phyloP scores from a whole-genome alignment of 2,888 invertebrate genomes.

The Callimorpha dominula region DNA sequence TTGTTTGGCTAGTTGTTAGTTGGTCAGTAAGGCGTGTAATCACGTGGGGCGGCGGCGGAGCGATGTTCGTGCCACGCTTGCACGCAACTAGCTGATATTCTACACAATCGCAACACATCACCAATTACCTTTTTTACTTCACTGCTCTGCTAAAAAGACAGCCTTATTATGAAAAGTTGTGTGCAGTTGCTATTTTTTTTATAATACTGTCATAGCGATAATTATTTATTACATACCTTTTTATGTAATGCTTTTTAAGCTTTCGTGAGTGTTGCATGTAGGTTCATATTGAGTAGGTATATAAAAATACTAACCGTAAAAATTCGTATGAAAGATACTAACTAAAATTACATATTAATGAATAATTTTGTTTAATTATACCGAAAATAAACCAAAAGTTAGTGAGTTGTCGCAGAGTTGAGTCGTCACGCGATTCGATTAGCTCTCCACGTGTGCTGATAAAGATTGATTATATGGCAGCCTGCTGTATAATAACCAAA shows the following conservation, averaged over 20 bases:
- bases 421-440: slow-evolving; percentile 62
- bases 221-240: not conserved
- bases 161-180: not conserved
- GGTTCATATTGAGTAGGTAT: no score
- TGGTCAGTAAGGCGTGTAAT: slow-evolving; percentile 77
- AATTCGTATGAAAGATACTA: not conserved
- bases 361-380: not conserved
- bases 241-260: not conserved
- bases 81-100: slow-evolving; percentile 65
- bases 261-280: no score
- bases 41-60: slow-evolving; percentile 68
- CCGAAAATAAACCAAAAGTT: slow-evolving; percentile 27
- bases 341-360: not conserved
- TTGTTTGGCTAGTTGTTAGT: slow-evolving; percentile 71
- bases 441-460: slow-evolving; percentile 71
- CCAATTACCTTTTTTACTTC: slow-evolving; percentile 41
- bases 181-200: not conserved
- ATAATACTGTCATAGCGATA: slow-evolving; percentile 1
- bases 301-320: no score
- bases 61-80: slow-evolving; percentile 67
- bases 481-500: slow-evolving; percentile 46
- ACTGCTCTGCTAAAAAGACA: slow-evolving; percentile 8
- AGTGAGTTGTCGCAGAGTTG: slow-evolving; percentile 30
- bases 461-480: slow-evolving; percentile 58
- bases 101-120: slow-evolving; percentile 53